Evolutionary conservation across 2,888 invertebrate species (phyloP).

Genomic region (Pachycephus smyrnensis): DNA sequence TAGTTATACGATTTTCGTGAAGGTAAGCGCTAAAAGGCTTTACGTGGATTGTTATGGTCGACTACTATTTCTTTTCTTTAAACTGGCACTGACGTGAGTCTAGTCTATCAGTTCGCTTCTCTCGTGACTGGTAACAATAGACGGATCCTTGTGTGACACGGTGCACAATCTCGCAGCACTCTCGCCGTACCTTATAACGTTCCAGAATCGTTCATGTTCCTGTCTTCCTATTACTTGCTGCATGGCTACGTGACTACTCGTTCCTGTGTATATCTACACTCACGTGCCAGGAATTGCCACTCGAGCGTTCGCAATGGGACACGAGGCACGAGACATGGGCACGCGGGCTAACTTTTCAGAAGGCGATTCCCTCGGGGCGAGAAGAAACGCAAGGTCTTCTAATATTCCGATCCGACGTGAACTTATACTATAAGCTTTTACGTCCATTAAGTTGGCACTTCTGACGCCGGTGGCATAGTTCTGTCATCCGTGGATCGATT

Average conservation of each 20-base stretch:
- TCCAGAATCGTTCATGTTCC: background rate
- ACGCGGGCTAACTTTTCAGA: background rate
- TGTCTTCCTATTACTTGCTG: background rate
- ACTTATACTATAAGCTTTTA: background rate
- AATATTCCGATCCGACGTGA: background rate
- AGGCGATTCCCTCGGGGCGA: background rate
- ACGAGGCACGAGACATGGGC: background rate
- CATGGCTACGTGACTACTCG: background rate
- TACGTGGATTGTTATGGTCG: background rate
- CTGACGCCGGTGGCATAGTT: background rate
- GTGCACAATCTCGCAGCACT: background rate
- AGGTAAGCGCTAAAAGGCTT: background rate
- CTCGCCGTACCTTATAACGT: background rate
- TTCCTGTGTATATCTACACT: background rate
- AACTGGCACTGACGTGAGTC: background rate
- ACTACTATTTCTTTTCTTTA: background rate
- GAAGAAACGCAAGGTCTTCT: background rate
- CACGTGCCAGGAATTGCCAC: background rate
- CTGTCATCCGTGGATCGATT: background rate
- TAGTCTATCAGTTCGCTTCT: background rate
- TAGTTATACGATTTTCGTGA: background rate
- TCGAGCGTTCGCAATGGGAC: background rate
- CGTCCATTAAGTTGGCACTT: background rate
- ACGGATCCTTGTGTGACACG: background rate
- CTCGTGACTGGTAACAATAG: background rate